Conservation (phyloP, 1,140 invertebrate genomes). For the Maconellicoccus hirsutus region DNA sequence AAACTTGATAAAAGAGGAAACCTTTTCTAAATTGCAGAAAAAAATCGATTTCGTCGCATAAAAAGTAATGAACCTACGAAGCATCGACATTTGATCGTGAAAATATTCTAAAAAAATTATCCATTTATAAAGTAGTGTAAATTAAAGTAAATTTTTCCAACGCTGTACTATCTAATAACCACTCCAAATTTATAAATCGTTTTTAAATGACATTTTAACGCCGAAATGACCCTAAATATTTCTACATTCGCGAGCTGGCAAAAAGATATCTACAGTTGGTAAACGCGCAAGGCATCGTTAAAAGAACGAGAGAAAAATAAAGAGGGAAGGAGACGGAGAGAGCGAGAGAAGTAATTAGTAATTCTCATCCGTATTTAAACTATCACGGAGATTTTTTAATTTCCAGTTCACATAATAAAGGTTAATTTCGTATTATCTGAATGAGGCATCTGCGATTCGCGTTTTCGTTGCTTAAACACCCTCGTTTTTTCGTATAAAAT, state of each 20-base stretch:
- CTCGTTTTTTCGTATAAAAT: background rate
- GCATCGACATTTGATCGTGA: too few species aligned
- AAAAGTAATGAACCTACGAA: too few species aligned
- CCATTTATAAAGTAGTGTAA: too few species aligned
- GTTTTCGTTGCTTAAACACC: background rate
- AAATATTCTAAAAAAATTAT: too few species aligned
- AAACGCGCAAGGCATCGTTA: too few species aligned
- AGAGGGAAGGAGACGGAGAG: too few species aligned
- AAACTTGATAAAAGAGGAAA: too few species aligned
- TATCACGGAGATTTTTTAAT: background rate
- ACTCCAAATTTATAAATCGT: background rate
- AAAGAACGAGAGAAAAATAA: too few species aligned
- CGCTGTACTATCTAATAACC: background rate
- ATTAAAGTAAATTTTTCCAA: too few species aligned
- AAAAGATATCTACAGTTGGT: too few species aligned
- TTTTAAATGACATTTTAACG: background rate
- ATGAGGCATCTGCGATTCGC: background rate
- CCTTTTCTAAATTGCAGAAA: too few species aligned
- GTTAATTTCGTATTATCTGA: background rate
- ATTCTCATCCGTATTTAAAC: background rate
- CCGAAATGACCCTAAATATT: background rate
- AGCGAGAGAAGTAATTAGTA: background rate
- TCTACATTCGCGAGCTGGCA: background rate
- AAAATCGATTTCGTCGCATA: too few species aligned
- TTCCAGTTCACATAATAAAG: constrained; percentile 4